phyloP scores from a whole-genome alignment of 2,797 vertebrate species.

The Linurgus olivaceus region DNA sequence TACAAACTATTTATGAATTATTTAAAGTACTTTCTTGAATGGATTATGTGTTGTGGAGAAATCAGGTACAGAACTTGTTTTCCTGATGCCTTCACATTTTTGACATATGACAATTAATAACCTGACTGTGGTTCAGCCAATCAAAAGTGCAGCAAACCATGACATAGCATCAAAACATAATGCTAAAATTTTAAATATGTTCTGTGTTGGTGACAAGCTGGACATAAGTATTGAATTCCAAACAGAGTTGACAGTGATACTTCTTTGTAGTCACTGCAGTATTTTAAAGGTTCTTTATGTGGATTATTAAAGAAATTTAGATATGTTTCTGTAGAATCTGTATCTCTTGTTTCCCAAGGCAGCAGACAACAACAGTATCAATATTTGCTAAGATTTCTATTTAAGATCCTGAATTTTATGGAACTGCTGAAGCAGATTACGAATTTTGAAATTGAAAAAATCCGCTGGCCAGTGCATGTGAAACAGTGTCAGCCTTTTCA shows the following conservation, averaged over 20 bases:
- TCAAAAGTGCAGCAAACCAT: conserved; percentile 33
- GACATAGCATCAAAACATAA: background rate
- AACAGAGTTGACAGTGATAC: background rate
- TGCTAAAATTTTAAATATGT: background rate
- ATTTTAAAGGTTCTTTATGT: background rate
- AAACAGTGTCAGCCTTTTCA: background rate
- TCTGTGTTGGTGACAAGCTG: background rate
- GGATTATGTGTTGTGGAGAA: background rate
- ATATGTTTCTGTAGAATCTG: background rate
- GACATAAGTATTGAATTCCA: background rate
- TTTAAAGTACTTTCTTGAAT: background rate
- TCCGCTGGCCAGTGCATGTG: background rate
- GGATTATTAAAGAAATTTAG: background rate
- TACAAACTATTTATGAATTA: background rate
- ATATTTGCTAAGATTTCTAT: background rate
- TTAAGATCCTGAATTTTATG: background rate
- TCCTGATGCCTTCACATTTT: conserved; percentile 3
- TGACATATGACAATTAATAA: conserved; percentile 36
- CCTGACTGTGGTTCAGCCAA: background rate
- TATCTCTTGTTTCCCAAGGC: background rate
- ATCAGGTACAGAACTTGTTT: background rate
- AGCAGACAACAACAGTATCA: background rate
- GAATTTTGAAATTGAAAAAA: background rate
- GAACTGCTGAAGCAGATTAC: background rate
- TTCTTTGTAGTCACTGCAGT: background rate